These are phyloP conservation scores for Paramuricea clavata DNA, from an alignment of 92 coral and sea anemone genomes.

Conservation along the genomic window DNA sequence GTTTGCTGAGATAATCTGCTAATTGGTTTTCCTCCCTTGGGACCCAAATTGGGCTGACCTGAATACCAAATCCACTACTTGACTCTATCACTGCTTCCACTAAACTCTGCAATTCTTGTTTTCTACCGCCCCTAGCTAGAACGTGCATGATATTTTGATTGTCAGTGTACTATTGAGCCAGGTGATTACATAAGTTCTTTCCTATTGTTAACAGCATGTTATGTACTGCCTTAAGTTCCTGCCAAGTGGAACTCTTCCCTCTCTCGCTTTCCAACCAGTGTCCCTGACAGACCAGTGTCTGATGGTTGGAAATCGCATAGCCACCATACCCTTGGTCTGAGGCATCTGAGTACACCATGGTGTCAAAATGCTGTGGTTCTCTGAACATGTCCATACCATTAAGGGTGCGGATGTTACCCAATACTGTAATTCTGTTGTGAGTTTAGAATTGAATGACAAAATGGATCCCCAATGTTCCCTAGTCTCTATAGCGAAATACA, in stretches of 20 bases:
- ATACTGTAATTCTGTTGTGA: slow-evolving; percentile 26
- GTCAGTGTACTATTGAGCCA: slow-evolving; percentile 53
- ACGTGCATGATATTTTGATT: slow-evolving; percentile 39
- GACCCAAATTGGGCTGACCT: slow-evolving; percentile 57
- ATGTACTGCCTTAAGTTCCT: slow-evolving; percentile 40
- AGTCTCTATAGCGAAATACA: slow-evolving; percentile 62
- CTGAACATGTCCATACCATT: slow-evolving; percentile 49
- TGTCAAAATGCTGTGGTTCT: slow-evolving; percentile 51
- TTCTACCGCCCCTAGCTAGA: slow-evolving; percentile 49
- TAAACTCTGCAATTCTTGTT: slow-evolving; percentile 13
- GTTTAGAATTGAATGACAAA: slow-evolving; percentile 1
- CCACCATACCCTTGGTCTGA: slow-evolving; percentile 65
- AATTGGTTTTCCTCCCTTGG: slow-evolving; percentile 59
- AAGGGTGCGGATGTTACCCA: slow-evolving; percentile 42
- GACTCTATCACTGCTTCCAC: slow-evolving; percentile 24
- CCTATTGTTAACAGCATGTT: slow-evolving; percentile 50
- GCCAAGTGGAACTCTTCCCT: slow-evolving; percentile 49
- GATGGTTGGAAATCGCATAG: slow-evolving; percentile 42
- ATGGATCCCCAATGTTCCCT: slow-evolving; percentile 45
- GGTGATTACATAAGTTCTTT: slow-evolving; percentile 36
- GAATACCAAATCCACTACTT: slow-evolving; percentile 13
- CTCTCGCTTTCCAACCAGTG: slow-evolving; percentile 57
- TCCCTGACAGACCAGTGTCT: no score
- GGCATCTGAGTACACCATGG: slow-evolving; percentile 65
- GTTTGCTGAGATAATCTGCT: slow-evolving; percentile 72